These are phyloP conservation scores for Eilema caniola DNA, from an alignment of 2,888 invertebrate genomes.

Conservation along the genomic window DNA sequence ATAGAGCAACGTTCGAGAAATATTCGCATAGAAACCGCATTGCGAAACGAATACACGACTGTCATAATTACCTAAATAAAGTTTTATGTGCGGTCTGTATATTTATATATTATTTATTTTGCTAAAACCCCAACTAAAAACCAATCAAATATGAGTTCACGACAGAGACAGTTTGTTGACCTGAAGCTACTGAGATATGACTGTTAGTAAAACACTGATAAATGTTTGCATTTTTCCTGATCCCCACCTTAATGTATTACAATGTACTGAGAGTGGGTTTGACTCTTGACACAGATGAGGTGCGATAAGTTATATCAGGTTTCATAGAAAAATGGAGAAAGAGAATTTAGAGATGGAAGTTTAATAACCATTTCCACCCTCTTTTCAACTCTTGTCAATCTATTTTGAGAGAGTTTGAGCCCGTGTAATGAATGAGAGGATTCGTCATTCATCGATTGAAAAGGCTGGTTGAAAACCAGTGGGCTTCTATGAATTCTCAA, in stretches of 20 bases:
- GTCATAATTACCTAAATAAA: slow-evolving; percentile 19
- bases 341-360: not conserved
- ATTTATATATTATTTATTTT: slow-evolving; percentile 18
- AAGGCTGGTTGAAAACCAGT: not conserved
- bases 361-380: not conserved
- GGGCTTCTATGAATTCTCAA: not conserved
- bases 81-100: slow-evolving; percentile 10
- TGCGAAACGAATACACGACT: not conserved
- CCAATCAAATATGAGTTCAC: not conserved
- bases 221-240: not conserved
- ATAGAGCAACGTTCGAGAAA: not conserved
- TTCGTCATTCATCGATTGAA: not conserved
- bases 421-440: no score
- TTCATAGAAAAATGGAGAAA: not conserved
- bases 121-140: slow-evolving; percentile 11
- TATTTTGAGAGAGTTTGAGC: not conserved
- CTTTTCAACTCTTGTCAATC: not conserved
- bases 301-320: not conserved
- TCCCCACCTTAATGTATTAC: not conserved
- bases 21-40: not conserved
- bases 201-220: not conserved
- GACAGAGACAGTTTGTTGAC: not conserved
- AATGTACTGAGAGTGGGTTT: not conserved
- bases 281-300: not conserved
- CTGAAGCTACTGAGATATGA: not conserved